A percentile compares a stretch with the other conserved stretches of the same genome.
These are phyloP conservation scores for Morelia viridis DNA, from an alignment of 2,797 vertebrate species.

Conservation along the genomic window DNA sequence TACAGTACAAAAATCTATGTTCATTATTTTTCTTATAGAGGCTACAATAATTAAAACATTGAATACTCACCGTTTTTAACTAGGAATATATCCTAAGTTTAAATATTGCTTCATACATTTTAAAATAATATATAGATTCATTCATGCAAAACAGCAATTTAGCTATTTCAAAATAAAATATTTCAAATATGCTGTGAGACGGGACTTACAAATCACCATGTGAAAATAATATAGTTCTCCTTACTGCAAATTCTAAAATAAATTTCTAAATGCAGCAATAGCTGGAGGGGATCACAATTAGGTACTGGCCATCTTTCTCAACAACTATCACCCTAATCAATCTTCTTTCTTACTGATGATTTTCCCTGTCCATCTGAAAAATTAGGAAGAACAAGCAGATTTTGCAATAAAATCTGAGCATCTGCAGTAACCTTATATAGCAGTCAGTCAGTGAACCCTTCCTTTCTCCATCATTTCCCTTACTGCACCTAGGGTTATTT, in stretches of 20 bases:
- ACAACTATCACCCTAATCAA: neutral
- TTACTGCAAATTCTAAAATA: neutral
- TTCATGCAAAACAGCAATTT: neutral
- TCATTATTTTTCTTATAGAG: neutral
- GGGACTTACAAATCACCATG: neutral
- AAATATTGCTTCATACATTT: conserved; percentile 9
- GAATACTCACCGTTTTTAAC: conserved; percentile 10
- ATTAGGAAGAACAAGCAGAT: neutral
- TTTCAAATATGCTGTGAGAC: neutral
- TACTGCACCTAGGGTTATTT: neutral
- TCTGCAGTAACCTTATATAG: neutral
- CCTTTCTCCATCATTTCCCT: neutral
- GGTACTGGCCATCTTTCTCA: neutral
- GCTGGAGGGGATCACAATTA: neutral
- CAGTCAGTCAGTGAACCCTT: neutral
- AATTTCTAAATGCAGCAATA: neutral
- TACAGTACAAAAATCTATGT: neutral
- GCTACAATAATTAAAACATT: neutral
- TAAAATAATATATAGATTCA: neutral
- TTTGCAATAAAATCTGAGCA: neutral
- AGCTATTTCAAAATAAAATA: neutral
- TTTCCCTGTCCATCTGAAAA: neutral
- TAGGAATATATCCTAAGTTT: neutral
- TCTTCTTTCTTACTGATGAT: neutral
- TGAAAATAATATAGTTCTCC: neutral